phyloP scores from a whole-genome alignment of 2,113 vertebrate genomes.

The Aspidoscelis tigris region DNA sequence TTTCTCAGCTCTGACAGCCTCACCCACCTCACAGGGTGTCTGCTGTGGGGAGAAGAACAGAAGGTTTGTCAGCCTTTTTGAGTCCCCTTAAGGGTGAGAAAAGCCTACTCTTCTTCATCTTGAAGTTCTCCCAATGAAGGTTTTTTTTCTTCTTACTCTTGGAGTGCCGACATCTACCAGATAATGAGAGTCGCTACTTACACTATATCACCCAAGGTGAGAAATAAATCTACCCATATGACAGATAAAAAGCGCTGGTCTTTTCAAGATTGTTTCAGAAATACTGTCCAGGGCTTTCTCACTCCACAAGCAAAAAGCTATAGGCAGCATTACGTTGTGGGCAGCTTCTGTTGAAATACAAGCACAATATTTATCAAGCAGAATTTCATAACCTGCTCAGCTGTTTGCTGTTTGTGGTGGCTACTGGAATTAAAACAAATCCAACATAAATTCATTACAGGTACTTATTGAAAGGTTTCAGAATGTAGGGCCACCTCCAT shows the following conservation, averaged over 20 bases:
- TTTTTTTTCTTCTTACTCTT: background rate
- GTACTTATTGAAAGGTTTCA: background rate
- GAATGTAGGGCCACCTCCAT: no score
- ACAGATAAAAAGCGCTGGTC: background rate
- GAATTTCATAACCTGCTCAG: background rate
- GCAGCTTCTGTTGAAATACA: background rate
- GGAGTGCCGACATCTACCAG: no score
- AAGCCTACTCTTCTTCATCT: no score
- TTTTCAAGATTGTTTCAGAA: background rate
- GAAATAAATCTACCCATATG: no score
- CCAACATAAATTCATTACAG: background rate
- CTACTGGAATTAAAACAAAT: background rate
- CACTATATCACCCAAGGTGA: no score
- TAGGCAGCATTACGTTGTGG: background rate
- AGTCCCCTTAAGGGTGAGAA: no score
- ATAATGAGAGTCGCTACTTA: background rate
- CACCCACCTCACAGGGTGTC: no score
- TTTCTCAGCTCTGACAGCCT: no score
- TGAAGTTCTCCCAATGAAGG: background rate
- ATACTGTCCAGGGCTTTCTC: background rate
- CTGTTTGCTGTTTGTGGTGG: background rate
- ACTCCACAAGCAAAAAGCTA: background rate
- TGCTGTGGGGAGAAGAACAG: no score
- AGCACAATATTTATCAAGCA: background rate
- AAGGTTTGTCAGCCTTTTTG: no score